Conservation (phyloP, 2,888 invertebrate species). For the Drosophila setosimentum region DNA sequence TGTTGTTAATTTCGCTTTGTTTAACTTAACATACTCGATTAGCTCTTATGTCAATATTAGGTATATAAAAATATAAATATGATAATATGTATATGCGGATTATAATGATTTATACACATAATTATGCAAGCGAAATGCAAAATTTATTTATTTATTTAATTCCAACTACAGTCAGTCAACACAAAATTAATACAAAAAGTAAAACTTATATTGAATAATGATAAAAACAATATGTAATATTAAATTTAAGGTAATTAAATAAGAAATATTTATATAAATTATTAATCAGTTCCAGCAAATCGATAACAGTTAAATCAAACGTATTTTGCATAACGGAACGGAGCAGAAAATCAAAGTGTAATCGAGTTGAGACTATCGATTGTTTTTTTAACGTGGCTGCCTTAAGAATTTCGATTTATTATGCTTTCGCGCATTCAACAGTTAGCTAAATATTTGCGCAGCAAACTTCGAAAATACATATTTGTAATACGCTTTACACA, state of each 20-base stretch:
- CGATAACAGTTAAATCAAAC: background rate
- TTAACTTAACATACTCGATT: slow-evolving; percentile 35
- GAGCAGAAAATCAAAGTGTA: background rate
- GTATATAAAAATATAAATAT: background rate
- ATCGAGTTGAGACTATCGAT: background rate
- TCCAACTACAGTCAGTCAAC: background rate
- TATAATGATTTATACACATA: background rate
- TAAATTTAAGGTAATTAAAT: background rate
- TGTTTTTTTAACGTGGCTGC: background rate
- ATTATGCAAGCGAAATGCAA: background rate
- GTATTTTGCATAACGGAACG: background rate
- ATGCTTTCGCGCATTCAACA: slow-evolving; percentile 14
- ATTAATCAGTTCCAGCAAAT: background rate
- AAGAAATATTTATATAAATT: background rate
- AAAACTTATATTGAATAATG: background rate
- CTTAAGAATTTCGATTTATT: background rate
- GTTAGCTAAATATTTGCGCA: slow-evolving; percentile 32
- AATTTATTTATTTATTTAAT: background rate
- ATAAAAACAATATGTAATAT: background rate
- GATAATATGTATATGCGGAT: background rate
- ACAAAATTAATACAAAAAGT: background rate
- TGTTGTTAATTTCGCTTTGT: slow-evolving; percentile 33
- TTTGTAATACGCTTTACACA: slow-evolving; percentile 9
- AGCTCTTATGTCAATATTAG: slow-evolving; percentile 24
- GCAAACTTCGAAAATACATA: slow-evolving; percentile 22